These are phyloP conservation scores for Scophthalmus maximus DNA, from an alignment of 2,113 vertebrate genomes.

Conservation along the genomic window DNA sequence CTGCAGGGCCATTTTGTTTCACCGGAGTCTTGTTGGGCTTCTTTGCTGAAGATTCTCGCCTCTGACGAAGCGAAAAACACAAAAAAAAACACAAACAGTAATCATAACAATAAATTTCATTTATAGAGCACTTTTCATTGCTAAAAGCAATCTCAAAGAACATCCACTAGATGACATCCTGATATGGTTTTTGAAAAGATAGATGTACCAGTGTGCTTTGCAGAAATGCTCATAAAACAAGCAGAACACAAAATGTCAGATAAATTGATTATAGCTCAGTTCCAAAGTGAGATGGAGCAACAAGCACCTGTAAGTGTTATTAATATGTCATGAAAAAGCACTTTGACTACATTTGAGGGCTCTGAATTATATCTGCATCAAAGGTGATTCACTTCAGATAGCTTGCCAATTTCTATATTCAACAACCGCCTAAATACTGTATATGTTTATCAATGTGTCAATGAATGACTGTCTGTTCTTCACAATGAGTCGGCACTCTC, in stretches of 20 bases:
- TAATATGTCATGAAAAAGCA: no score
- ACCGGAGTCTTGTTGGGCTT: constrained; percentile 74
- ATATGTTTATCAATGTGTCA: no score
- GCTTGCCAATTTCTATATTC: background rate
- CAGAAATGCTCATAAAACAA: background rate
- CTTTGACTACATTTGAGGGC: no score
- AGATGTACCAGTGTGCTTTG: background rate
- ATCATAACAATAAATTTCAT: no score
- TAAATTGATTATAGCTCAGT: no score
- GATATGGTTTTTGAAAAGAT: background rate
- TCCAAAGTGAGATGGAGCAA: no score
- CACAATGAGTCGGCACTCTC: background rate
- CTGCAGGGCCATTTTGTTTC: constrained; percentile 79
- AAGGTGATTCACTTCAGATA: background rate
- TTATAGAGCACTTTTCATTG: no score
- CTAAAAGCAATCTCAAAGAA: background rate
- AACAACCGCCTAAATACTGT: no score
- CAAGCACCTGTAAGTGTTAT: no score
- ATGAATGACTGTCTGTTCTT: background rate
- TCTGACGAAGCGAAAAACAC: constrained; percentile 59
- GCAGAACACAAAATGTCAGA: no score
- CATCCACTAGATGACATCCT: background rate
- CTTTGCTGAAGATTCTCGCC: constrained; percentile 55
- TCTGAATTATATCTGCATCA: no score
- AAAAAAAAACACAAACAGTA: constrained; percentile 27